Base-by-base conservation (phyloP, 2,888 invertebrate species). In the Yponomeuta sedellus region DNA sequence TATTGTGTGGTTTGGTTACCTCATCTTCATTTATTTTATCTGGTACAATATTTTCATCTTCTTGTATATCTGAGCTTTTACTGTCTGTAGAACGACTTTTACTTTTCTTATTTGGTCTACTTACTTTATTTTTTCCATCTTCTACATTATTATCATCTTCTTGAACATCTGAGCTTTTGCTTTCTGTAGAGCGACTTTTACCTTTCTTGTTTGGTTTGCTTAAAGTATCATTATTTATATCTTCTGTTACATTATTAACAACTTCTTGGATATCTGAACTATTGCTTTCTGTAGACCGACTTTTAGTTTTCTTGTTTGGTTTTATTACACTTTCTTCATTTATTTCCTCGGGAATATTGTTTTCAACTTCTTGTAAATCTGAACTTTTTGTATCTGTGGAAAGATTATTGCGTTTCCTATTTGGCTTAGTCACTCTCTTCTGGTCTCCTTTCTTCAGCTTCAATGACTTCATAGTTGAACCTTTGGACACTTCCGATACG, bases 361-460 rank as follows among this genome's bases (percentile, higher is more conserved):
- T 52, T 61, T 59, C 44, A 25, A 66, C 66, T 52, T 66, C 64
- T 63, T 61, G 44, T 16, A 52, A 52, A 16, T 4, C 12, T 16
- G 44, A 10, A 52, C 12, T 52, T 16, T 52, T 52, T 16, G 10
- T 8, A 6, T 20, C 59, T 22, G 12, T 59, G 22, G 2, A 19
- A 11, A 65, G 62, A 4, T 28, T 67, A 64, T 69, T 68, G n/a
- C 69, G 67, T 12, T 71, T 70, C 40, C 74, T 71, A 19, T 44
- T 68, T 65, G 72, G 67, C 22, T 68, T 70, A 62, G 70, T 69
- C 22, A 71, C 63, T 61, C 66, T 28, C 25, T 68, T 64, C 8
- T 68, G 67, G 66, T 64, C 67, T 67, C 64, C 72, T 69, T 66
- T 72, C 72, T 56, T 70, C 69, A 19, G 66, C 64, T 39, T 74